These are phyloP conservation scores for Labroides dimidiatus DNA, from an alignment of 2,797 vertebrate species.

Conservation along the genomic window DNA sequence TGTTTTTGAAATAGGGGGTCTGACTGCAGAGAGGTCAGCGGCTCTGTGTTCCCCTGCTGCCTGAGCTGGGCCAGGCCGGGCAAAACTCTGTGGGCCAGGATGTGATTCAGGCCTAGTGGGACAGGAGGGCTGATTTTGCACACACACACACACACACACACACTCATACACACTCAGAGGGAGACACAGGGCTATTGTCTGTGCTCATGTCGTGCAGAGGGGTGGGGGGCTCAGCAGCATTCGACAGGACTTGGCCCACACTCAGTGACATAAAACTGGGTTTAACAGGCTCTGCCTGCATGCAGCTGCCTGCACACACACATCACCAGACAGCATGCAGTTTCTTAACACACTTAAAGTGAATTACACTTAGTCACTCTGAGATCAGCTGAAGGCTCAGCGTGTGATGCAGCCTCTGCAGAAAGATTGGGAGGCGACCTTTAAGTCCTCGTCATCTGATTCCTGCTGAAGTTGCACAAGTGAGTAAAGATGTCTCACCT, in stretches of 20 bases:
- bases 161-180: background rate
- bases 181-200: slow-evolving; percentile 66
- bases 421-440: background rate
- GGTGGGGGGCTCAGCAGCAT: slow-evolving; percentile 29
- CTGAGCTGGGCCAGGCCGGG: slow-evolving; percentile 23
- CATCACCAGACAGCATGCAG: slow-evolving; percentile 6
- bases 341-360: too few species aligned
- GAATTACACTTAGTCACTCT: too few species aligned
- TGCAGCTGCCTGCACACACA: slow-evolving; percentile 43
- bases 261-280: slow-evolving; percentile 31
- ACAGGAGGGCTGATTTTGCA: slow-evolving; percentile 26
- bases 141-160: slow-evolving; percentile 10
- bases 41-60: slow-evolving; percentile 23
- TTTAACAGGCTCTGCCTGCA: slow-evolving; percentile 49
- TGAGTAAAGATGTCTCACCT: background rate
- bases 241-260: slow-evolving; percentile 37
- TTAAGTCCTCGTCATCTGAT: too few species aligned
- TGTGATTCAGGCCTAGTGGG: slow-evolving; percentile 52
- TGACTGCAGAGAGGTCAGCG: slow-evolving; percentile 26
- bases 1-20: slow-evolving; percentile 44
- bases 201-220: slow-evolving; percentile 54
- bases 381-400: background rate
- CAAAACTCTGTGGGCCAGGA: slow-evolving; percentile 50
- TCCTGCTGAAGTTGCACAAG: background rate
- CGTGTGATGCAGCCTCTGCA: background rate